Conservation (phyloP, 2,888 invertebrate species). For the Caenorhabditis drosophilae region DNA sequence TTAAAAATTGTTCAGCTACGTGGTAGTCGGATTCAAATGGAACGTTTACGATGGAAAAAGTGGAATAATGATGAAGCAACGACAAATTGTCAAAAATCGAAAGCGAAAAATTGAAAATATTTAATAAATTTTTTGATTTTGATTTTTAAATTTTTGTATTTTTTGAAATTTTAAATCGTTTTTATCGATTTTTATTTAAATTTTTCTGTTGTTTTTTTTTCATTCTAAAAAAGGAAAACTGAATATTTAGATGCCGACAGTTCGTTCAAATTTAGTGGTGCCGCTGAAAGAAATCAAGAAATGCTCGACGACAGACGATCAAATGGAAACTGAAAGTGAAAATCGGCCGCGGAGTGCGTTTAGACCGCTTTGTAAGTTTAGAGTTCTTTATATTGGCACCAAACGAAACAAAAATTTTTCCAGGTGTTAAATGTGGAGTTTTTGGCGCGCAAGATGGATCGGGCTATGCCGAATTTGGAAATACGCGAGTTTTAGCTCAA, state of each 20-base stretch:
- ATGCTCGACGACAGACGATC: conserved; percentile 2
- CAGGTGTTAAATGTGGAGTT: conserved; percentile 50
- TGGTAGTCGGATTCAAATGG: conserved; percentile 41
- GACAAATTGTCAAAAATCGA: not conserved
- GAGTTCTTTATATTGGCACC: not conserved
- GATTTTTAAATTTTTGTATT: not conserved
- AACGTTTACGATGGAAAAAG: conserved; percentile 18
- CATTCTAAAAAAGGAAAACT: not conserved
- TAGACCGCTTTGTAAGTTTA: conserved; percentile 21
- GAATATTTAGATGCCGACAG: conserved; percentile 4
- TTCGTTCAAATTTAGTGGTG: conserved; percentile 4
- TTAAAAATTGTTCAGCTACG: conserved; percentile 25
- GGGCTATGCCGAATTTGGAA: conserved; percentile 54
- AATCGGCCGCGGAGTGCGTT: conserved; percentile 11
- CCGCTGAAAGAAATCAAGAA: not conserved
- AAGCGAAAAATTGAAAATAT: not conserved
- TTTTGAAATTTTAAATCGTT: not conserved
- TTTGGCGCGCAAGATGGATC: conserved; percentile 47
- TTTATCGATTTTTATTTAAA: not conserved
- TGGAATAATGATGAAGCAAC: not conserved
- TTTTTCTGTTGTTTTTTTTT: not conserved
- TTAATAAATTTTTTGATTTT: not conserved
- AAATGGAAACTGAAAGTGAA: conserved; percentile 5
- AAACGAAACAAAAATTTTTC: conserved; percentile 3
- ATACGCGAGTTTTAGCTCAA: conserved; percentile 46